A percentile compares a stretch with the other conserved stretches of the same genome.
phyloP scores from a whole-genome alignment of 92 coral and sea anemone species.

The Montipora capitata region DNA sequence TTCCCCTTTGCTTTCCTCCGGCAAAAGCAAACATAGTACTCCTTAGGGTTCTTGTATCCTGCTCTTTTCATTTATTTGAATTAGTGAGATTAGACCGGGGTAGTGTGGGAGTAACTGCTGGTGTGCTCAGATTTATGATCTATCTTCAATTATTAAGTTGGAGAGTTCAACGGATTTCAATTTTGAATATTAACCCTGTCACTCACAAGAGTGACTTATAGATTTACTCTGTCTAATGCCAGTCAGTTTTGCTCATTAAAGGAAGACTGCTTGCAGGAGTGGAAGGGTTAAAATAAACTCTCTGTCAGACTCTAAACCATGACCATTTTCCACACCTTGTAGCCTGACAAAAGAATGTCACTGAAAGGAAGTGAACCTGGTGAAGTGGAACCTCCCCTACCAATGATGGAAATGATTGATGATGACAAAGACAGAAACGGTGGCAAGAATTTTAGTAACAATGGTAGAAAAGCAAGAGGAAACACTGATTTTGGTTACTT shows the following conservation, averaged over 20 bases:
- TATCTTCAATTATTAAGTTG: not conserved
- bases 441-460: not conserved
- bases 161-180: not conserved
- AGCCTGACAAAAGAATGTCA: conserved; percentile 24
- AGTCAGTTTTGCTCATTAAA: not conserved
- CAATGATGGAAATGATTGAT: conserved; percentile 1
- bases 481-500: not conserved
- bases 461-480: not conserved
- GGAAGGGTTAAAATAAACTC: not conserved
- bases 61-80: not conserved
- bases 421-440: conserved; percentile 10
- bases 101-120: not conserved
- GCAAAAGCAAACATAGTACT: conserved; percentile 65
- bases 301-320: not conserved
- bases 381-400: not conserved
- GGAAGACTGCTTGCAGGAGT: not conserved
- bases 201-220: not conserved
- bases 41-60: conserved; percentile 72
- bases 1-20: conserved; percentile 1
- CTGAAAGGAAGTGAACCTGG: not conserved
- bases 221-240: not conserved
- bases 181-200: conserved; percentile 1
- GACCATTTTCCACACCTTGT: conserved; percentile 13
- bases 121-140: not conserved
- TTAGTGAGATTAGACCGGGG: no score